These are phyloP conservation scores for Agrochola lychnidis DNA, from an alignment of 2,888 invertebrate species.

Conservation along the genomic window DNA sequence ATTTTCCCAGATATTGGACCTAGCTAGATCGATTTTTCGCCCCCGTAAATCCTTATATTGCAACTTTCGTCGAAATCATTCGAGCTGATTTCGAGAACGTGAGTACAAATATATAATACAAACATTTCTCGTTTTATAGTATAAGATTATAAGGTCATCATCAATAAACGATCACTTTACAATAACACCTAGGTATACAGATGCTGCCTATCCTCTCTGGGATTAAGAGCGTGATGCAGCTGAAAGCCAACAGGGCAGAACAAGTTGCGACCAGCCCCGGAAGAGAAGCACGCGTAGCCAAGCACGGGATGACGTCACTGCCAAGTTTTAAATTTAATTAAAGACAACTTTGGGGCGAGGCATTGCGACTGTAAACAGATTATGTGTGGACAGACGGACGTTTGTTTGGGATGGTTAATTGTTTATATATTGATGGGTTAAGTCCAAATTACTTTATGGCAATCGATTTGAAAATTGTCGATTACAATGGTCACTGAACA, in stretches of 20 bases:
- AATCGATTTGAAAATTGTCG: neutral
- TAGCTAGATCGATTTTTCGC: too few relatives aligned
- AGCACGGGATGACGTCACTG: constrained; percentile 78
- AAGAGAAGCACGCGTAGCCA: constrained; percentile 73
- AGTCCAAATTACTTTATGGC: neutral
- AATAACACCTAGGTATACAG: neutral
- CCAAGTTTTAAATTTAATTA: constrained; percentile 88
- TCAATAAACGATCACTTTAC: neutral
- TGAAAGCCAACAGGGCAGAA: constrained; percentile 46
- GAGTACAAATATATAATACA: too few relatives aligned
- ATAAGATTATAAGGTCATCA: neutral
- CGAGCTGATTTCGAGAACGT: too few relatives aligned
- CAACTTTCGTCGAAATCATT: too few relatives aligned
- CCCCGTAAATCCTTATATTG: too few relatives aligned
- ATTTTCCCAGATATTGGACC: too few relatives aligned
- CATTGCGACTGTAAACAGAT: constrained; percentile 81
- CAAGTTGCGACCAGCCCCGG: constrained; percentile 61
- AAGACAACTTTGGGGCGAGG: constrained; percentile 83
- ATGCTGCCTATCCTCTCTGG: neutral
- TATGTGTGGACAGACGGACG: constrained; percentile 72
- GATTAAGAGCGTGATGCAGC: constrained; percentile 18
- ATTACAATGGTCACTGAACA: neutral
- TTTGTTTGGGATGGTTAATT: constrained; percentile 25
- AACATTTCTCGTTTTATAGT: too few relatives aligned
- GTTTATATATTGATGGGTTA: neutral